Evolutionary conservation across 2,888 invertebrate species (phyloP), one percentile per base, ranked within the genome.

Genomic region (Lobophora halterata): DNA sequence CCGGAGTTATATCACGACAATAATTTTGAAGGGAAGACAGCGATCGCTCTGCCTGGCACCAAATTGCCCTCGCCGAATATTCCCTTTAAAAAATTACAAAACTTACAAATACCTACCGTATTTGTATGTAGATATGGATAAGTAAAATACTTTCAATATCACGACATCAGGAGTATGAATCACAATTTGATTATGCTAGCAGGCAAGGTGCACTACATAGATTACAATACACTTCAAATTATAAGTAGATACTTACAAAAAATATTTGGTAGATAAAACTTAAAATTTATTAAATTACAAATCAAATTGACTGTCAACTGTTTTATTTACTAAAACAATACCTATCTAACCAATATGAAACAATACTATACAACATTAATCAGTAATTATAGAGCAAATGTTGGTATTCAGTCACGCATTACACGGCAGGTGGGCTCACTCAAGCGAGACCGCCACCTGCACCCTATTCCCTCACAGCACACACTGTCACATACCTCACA

Each of bases 401-500:
- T n/a, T n/a, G n/a, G 30, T 28, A 65, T 56, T 59, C 72, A 79
- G 52, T 71, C 72, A 76, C 71, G 79, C 79, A 61, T 70, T 55
- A 62, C 58, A 68, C 46, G 70, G 77, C 87, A 87, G 87, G 86
- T 87, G 87, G 69, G 67, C 58, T 58, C 68, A 65, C 46, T 69
- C 62, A 58, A 74, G 63, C 79, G 58, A 74, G 65, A 81, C 82
- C 57, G 46, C 52, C 82, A 83, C 87, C 83, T 83, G 83, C 79
- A 40, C 73, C 71, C 52, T 45, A 47, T 54, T 58, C 62, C 63
- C 66, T 71, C 34, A 35, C 63, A 62, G 70, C 63, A 13, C 39
- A 39, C 63, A 66, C 61, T 51, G 50, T 46, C 55, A 58, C 34
- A 37, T 49, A 55, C 54, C 52, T 43, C 50, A 54, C 58, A 65